Base-by-base conservation (phyloP, 2,797 vertebrate species). In the Carduelis carduelis region DNA sequence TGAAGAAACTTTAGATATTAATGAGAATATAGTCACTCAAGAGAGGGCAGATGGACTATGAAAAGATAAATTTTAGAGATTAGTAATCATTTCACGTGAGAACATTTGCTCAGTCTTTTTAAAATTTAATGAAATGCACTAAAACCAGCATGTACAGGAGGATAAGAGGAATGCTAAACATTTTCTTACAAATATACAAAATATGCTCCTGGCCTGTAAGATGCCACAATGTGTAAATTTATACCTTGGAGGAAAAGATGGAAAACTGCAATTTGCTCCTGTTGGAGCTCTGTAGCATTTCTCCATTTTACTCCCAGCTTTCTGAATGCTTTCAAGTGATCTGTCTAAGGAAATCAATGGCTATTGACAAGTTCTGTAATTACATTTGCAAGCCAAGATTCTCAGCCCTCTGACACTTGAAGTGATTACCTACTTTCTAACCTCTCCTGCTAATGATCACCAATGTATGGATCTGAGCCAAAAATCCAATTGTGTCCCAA, bases 341-440 rank as follows among this genome's bases (percentile, higher is more conserved):
- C 70, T 5, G 1, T 69, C 90, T 91, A 75, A 94, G 75, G 65
- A 92, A 96, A 98, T 99, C 98, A 96, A 98, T 98, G 95, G 63
- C 83, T 98, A 98, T 98, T 98, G 98, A 98, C 98, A 98, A 92
- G 93, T 90, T 94, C 63, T 97, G 97, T 98, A 99, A 99, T 99
- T 98, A 98, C 98, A 98, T 98, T 98, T 98, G 98, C 98, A 98
- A 98, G 97, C 96, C 97, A 97, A 98, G 98, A 96, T 97, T 96
- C 65, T 79, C 61, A 88, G 80, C 77, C 72, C 57, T 95, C 79
- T 95, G 89, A 39, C 85, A 83, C 89, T 95, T 84, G 90, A 87
- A 95, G 74, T 0, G 7, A 91, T 94, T 93, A 89, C 81, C 84
- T 78, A 71, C 43, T 60, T 92, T 82, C 90, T 82, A 86, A 92